Conservation (phyloP, 2,888 invertebrate species). For the Drosophila ustulata region DNA sequence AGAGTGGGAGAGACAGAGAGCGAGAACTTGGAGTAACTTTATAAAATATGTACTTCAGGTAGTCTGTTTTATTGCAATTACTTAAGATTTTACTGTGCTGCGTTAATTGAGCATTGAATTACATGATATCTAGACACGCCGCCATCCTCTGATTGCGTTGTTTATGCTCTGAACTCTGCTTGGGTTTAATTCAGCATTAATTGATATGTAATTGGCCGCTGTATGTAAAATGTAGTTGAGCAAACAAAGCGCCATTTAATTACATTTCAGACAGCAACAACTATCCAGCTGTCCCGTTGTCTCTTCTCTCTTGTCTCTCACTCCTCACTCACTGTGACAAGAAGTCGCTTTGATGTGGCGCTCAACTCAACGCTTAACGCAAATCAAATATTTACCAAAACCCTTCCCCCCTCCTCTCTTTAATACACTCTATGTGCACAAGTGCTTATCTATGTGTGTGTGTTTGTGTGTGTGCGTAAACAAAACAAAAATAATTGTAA, state of each 20-base stretch:
- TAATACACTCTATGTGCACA: constrained; percentile 26
- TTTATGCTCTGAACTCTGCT: constrained; percentile 20
- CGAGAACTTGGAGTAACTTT: constrained; percentile 57
- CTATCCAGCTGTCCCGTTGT: background rate
- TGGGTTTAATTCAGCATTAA: constrained; percentile 72
- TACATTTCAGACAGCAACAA: constrained; percentile 63
- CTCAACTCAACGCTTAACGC: constrained; percentile 60
- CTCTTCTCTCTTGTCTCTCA: too few species aligned
- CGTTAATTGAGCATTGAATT: constrained; percentile 79
- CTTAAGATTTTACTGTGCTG: constrained; percentile 78
- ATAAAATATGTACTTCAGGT: constrained; percentile 80
- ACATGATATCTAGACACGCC: constrained; percentile 33
- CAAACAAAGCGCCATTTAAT: constrained; percentile 69
- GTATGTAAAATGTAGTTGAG: constrained; percentile 11
- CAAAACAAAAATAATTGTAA: constrained; percentile 81
- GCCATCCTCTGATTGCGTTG: constrained; percentile 62
- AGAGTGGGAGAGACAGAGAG: too few species aligned
- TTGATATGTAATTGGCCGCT: constrained; percentile 78
- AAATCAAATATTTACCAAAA: constrained; percentile 76
- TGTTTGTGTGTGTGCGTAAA: constrained; percentile 44
- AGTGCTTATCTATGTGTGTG: constrained; percentile 38
- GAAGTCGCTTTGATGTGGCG: constrained; percentile 71
- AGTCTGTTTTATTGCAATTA: constrained; percentile 80
- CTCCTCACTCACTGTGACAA: too few species aligned
- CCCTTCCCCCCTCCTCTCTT: constrained; percentile 25